A percentile compares a stretch with the other conserved stretches of the same genome.
These are phyloP conservation scores for Rhinogobius similis DNA, from an alignment of 2,113 vertebrate species.

Conservation along the genomic window DNA sequence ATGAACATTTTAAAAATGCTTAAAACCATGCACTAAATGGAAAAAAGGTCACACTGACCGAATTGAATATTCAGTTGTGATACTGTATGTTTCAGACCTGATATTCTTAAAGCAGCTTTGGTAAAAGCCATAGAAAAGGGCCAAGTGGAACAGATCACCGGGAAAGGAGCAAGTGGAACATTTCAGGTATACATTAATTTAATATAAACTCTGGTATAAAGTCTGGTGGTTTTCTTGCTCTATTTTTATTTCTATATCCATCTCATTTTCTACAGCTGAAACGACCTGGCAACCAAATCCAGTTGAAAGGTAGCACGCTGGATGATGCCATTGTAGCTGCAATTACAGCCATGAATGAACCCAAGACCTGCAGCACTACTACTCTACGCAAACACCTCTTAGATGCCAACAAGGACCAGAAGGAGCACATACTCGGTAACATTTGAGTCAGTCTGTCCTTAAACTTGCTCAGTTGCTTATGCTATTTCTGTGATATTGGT, in stretches of 20 bases:
- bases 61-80: too few species aligned
- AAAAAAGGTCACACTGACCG: too few species aligned
- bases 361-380: constrained; percentile 95
- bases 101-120: constrained; percentile 91
- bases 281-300: constrained; percentile 88
- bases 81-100: constrained; percentile 88
- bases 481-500: too few species aligned
- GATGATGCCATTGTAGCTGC: constrained; percentile 95
- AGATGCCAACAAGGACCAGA: constrained; percentile 89
- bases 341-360: constrained; percentile 98
- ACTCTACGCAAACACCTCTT: constrained; percentile 90
- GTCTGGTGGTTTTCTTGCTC: background rate
- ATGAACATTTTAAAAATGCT: too few species aligned
- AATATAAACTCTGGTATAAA: background rate
- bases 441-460: too few species aligned
- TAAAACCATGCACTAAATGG: too few species aligned
- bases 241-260: background rate
- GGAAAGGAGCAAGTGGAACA: constrained; percentile 94
- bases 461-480: background rate
- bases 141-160: constrained; percentile 95
- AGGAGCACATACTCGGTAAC: constrained; percentile 87
- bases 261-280: constrained; percentile 83
- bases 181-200: constrained; percentile 84
- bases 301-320: constrained; percentile 86
- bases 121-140: constrained; percentile 93